Conservation (phyloP, 2,797 vertebrate genomes). For the Mormyrus proboscirostris region DNA sequence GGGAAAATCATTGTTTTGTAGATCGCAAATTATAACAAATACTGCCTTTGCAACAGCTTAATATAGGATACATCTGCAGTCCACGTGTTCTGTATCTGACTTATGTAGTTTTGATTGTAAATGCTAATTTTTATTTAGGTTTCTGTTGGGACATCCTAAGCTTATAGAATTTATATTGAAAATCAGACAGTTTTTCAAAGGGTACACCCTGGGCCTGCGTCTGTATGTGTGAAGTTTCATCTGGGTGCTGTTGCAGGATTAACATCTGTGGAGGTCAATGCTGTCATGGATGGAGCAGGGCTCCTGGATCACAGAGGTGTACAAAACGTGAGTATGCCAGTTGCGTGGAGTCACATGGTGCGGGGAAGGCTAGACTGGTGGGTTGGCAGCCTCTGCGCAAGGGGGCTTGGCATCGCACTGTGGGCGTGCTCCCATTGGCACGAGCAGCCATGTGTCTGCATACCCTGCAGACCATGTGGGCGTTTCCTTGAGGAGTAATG, state of each 20-base stretch:
- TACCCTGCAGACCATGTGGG: background rate
- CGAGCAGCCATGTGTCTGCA: background rate
- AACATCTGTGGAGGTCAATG: conserved; percentile 94
- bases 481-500: background rate
- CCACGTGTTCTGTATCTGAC: background rate
- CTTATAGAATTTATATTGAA: background rate
- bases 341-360: background rate
- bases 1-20: background rate
- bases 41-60: background rate
- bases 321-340: conserved; percentile 80
- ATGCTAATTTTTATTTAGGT: background rate
- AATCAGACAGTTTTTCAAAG: background rate
- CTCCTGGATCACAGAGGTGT: conserved; percentile 87
- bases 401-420: background rate
- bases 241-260: conserved; percentile 67
- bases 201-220: background rate
- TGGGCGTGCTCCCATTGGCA: background rate
- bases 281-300: conserved; percentile 89
- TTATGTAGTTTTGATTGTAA: background rate
- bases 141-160: background rate
- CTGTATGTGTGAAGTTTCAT: conserved; percentile 15
- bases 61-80: background rate
- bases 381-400: background rate
- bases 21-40: background rate
- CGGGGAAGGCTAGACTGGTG: background rate